A percentile compares a stretch with the other conserved stretches of the same genome.
Conservation (phyloP, 2,888 invertebrate genomes). For the Eupithecia centaureata region DNA sequence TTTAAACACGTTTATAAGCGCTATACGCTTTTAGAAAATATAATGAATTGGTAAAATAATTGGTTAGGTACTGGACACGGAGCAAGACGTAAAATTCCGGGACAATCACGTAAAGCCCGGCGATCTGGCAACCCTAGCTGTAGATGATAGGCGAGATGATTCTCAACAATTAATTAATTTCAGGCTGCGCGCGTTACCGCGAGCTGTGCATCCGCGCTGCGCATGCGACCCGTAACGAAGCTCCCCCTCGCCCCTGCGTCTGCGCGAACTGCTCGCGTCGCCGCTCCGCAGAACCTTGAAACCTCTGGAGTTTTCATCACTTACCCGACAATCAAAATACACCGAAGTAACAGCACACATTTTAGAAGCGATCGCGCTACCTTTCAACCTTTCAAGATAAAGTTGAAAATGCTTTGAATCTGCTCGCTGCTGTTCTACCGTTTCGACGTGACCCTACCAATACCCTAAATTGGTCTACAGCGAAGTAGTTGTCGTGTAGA, state of each 20-base stretch:
- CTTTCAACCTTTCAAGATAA: not conserved
- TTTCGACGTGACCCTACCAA: not conserved
- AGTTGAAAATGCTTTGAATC: not conserved
- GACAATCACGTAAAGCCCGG: too few relatives aligned
- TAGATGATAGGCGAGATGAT: too few relatives aligned
- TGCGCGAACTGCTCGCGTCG: conserved; percentile 73
- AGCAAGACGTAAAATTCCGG: too few relatives aligned
- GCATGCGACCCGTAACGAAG: conserved; percentile 59
- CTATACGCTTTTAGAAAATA: too few relatives aligned
- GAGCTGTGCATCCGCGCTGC: conserved; percentile 79
- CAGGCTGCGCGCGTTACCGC: conserved; percentile 79
- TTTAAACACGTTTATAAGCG: too few relatives aligned
- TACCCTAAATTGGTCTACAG: not conserved
- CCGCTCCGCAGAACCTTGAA: conserved; percentile 50
- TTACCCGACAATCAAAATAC: not conserved
- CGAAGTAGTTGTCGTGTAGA: not conserved
- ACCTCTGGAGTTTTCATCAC: not conserved
- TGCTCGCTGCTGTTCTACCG: not conserved
- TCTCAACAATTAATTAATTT: too few relatives aligned
- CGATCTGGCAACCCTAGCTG: too few relatives aligned
- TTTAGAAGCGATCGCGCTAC: not conserved
- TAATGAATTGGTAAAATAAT: too few relatives aligned
- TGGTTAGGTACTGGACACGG: too few relatives aligned
- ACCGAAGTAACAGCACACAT: not conserved
- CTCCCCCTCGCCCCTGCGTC: conserved; percentile 58